These are phyloP conservation scores for Protaetia brevitarsis DNA, from an alignment of 1,140 invertebrate genomes.

Conservation along the genomic window DNA sequence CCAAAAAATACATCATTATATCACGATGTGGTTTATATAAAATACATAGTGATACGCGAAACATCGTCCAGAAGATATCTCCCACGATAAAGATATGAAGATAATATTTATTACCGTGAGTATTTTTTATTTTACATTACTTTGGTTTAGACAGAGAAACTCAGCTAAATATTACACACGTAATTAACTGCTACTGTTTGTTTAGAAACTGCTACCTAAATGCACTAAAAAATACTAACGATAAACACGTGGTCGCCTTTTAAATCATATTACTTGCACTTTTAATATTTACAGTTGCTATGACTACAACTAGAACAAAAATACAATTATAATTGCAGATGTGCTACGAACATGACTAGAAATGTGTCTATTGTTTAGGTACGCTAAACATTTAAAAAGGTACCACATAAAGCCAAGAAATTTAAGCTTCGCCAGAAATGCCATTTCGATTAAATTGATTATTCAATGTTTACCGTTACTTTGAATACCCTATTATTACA, in stretches of 20 bases:
- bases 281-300: no score
- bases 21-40: constrained; percentile 14
- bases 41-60: neutral
- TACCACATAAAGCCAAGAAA: no score
- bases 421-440: no score
- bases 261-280: no score
- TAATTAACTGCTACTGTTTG: neutral
- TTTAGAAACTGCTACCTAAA: neutral
- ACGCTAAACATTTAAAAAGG: no score
- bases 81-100: neutral
- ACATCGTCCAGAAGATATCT: neutral
- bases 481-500: no score
- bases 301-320: no score
- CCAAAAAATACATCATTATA: neutral
- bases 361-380: no score
- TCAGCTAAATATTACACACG: neutral
- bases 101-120: constrained; percentile 7
- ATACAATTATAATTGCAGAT: no score
- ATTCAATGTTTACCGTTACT: no score
- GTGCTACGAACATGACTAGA: no score
- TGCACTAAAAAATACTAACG: neutral
- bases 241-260: neutral
- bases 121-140: neutral
- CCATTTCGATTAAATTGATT: no score
- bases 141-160: neutral